Percentiles rank a stretch among this genome's conserved stretches.
Conservation (phyloP, 2,797 vertebrate genomes). For the Lates japonicus region DNA sequence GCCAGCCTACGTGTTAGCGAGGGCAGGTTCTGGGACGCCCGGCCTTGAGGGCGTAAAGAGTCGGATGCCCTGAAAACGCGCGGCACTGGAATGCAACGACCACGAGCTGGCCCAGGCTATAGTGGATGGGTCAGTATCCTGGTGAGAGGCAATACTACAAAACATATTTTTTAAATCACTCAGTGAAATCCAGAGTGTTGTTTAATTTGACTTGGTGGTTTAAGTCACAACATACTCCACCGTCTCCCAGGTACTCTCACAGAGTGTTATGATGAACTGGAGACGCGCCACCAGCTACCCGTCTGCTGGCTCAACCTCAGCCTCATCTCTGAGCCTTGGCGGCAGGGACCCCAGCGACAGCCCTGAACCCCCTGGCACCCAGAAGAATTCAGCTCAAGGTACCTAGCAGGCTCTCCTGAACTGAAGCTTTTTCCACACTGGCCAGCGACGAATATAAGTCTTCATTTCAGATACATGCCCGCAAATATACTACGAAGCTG, state of each 20-base stretch:
- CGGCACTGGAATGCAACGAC: slow-evolving; percentile 94
- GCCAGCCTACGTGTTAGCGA: slow-evolving; percentile 98
- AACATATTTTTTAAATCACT: background rate
- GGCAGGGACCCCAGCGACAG: slow-evolving; percentile 89
- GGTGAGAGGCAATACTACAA: slow-evolving; percentile 84
- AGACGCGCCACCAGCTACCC: slow-evolving; percentile 96
- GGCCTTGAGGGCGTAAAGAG: slow-evolving; percentile 99
- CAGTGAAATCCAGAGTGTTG: background rate
- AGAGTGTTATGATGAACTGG: slow-evolving; percentile 97
- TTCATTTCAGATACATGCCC: too few species aligned
- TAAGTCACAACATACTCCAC: background rate
- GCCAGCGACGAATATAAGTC: too few species aligned
- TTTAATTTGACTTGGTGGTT: background rate
- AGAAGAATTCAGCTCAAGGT: slow-evolving; percentile 97
- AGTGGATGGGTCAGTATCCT: slow-evolving; percentile 97
- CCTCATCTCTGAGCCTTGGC: slow-evolving; percentile 95
- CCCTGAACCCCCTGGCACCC: slow-evolving; percentile 85
- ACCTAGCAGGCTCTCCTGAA: background rate
- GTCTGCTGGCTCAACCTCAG: slow-evolving; percentile 98
- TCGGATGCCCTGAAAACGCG: slow-evolving; percentile 98
- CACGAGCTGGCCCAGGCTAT: slow-evolving; percentile 98
- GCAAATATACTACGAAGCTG: too few species aligned
- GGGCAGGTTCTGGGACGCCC: slow-evolving; percentile 99
- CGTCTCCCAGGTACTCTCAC: slow-evolving; percentile 91
- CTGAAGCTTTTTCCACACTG: too few species aligned